phyloP scores from a whole-genome alignment of 2,888 invertebrate species.

The Entomobrya proxima region DNA sequence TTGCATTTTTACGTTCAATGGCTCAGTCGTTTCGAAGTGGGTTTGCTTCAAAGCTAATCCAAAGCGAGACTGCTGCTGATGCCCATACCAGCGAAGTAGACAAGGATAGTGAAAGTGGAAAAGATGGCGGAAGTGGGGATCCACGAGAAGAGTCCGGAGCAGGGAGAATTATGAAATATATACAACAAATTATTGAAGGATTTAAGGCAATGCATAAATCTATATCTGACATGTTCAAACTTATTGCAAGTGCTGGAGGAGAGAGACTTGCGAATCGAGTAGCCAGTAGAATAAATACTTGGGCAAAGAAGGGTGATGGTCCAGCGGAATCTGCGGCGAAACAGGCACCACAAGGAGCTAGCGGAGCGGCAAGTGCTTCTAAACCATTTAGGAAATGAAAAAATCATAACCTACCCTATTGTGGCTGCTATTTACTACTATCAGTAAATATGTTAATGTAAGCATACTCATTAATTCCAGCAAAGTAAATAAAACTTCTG shows the following conservation, averaged over 20 bases:
- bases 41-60: not conserved
- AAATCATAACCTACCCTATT: too few species aligned
- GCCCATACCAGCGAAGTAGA: not conserved
- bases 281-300: not conserved
- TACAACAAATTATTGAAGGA: constrained; percentile 12
- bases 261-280: constrained; percentile 9
- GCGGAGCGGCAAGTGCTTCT: not conserved
- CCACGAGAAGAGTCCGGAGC: too few species aligned
- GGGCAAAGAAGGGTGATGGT: not conserved
- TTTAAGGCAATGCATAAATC: constrained; percentile 32
- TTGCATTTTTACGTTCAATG: constrained; percentile 17
- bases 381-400: too few species aligned
- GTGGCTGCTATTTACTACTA: too few species aligned
- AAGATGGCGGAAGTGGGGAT: not conserved
- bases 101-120: not conserved
- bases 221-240: constrained; percentile 5
- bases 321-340: not conserved
- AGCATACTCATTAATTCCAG: too few species aligned
- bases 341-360: not conserved
- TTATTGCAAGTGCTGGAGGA: constrained; percentile 9
- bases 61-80: not conserved
- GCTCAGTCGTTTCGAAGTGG: constrained; percentile 31
- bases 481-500: too few species aligned
- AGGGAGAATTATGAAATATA: constrained; percentile 5
- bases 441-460: too few species aligned